Conservation (phyloP, 2,113 vertebrate species). For the Brevimyrus niger region DNA sequence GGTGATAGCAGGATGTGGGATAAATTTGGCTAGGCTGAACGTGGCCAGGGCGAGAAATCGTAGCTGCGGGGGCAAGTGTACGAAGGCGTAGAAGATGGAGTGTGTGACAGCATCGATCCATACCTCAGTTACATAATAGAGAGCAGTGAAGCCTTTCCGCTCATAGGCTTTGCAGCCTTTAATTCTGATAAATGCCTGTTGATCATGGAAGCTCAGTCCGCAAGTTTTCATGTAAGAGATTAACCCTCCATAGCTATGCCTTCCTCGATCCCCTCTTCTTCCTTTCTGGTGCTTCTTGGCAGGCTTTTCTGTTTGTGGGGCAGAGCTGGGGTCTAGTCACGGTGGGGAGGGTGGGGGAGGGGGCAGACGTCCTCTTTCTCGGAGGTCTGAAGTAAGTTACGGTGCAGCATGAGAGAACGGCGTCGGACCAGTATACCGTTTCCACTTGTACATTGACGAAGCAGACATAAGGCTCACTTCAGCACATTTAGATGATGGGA, state of each 20-base stretch:
- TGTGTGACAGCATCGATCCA: neutral
- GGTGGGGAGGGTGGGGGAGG: neutral
- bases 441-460: neutral
- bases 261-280: neutral
- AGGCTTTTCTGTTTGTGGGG: neutral
- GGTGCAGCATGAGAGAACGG: neutral
- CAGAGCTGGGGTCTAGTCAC: neutral
- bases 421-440: neutral
- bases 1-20: neutral
- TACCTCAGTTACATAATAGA: neutral
- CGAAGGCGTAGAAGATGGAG: too few species aligned
- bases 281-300: neutral
- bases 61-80: neutral
- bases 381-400: neutral
- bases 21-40: neutral
- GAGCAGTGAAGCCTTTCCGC: neutral
- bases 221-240: neutral
- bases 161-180: neutral
- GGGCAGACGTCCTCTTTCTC: neutral
- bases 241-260: neutral
- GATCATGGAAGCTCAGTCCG: neutral
- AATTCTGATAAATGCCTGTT: neutral
- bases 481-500: neutral
- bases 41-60: neutral
- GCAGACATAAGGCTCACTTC: neutral